Percentiles rank a stretch among this genome's conserved stretches.
These are phyloP conservation scores for Clostera curtula DNA, from an alignment of 2,888 invertebrate species.

Conservation along the genomic window DNA sequence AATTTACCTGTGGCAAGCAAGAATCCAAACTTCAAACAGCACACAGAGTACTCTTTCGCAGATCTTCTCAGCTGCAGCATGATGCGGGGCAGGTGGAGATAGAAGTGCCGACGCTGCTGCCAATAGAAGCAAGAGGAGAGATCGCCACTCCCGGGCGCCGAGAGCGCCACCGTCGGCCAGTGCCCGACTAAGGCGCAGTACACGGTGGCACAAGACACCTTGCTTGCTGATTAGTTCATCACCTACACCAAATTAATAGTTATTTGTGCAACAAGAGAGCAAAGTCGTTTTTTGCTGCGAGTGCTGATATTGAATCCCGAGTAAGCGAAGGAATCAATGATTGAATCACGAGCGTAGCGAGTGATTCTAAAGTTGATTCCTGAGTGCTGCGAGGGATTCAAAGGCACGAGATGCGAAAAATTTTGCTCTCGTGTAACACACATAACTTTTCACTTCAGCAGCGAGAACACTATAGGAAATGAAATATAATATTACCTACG, in stretches of 20 bases:
- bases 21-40: conserved; percentile 86
- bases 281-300: too few relatives aligned
- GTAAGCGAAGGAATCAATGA: too few relatives aligned
- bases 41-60: conserved; percentile 96
- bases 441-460: too few relatives aligned
- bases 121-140: conserved; percentile 88
- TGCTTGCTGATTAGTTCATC: conserved; percentile 94
- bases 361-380: too few relatives aligned
- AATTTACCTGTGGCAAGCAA: conserved; percentile 70
- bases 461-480: too few relatives aligned
- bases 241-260: conserved; percentile 72
- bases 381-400: too few relatives aligned
- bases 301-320: too few relatives aligned
- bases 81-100: conserved; percentile 94
- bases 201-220: conserved; percentile 94
- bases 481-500: too few relatives aligned
- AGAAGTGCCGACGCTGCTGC: conserved; percentile 90
- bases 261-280: too few relatives aligned
- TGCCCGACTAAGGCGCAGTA: conserved; percentile 88
- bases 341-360: too few relatives aligned
- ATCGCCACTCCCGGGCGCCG: conserved; percentile 93
- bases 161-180: conserved; percentile 71
- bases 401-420: too few relatives aligned
- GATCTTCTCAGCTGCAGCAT: conserved; percentile 95
- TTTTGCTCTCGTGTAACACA: too few relatives aligned